Conservation (phyloP, 2,113 vertebrate species). For the Brachyhypopomus occidentalis region DNA sequence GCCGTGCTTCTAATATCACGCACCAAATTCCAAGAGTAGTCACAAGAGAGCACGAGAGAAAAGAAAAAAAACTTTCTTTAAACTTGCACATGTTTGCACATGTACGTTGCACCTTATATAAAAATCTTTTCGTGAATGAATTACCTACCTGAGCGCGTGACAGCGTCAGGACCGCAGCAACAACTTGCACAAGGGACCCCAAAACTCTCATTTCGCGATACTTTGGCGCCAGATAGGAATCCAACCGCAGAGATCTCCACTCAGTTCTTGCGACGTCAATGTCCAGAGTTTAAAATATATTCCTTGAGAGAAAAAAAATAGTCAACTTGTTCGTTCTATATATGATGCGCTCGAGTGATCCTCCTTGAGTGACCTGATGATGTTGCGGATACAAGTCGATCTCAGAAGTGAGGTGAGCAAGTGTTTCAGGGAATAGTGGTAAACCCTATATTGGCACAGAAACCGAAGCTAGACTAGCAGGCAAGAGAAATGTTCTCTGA, state of each 20-base stretch:
- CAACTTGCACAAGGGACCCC: conserved; percentile 62
- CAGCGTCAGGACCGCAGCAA: conserved; percentile 70
- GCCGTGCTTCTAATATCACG: not conserved
- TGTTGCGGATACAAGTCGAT: no score
- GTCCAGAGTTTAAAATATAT: conserved; percentile 13
- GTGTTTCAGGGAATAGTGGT: no score
- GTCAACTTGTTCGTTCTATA: not conserved
- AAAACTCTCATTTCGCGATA: conserved; percentile 69
- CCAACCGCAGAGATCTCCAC: conserved; percentile 49
- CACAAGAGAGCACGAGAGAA: not conserved
- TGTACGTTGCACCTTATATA: not conserved
- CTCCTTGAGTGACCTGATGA: conserved; percentile 3
- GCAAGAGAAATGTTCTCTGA: not conserved
- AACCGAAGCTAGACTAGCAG: no score
- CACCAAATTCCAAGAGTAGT: no score
- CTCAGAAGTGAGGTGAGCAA: no score
- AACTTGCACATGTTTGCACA: not conserved
- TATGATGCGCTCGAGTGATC: not conserved
- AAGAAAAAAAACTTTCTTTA: not conserved
- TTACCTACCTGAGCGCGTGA: conserved; percentile 76
- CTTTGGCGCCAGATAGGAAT: conserved; percentile 32
- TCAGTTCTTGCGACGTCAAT: conserved; percentile 21
- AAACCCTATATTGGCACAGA: no score
- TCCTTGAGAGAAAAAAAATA: conserved; percentile 1
- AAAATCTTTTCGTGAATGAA: not conserved